Percentiles rank a stretch among this genome's conserved stretches.
Conservation (phyloP, 23 tunicate genomes). For the Clavelina lepadiformis region DNA sequence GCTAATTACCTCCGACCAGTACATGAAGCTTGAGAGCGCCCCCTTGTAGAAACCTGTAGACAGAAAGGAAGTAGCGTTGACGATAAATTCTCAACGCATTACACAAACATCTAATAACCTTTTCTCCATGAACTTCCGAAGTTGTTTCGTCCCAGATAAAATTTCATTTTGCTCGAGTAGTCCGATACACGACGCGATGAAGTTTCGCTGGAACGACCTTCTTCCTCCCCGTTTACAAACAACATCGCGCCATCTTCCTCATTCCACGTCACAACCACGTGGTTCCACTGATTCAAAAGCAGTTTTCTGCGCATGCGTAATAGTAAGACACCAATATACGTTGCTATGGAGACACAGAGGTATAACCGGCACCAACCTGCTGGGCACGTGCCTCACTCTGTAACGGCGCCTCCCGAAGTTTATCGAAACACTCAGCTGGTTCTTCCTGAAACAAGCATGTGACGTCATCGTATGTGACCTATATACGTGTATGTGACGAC, state of each 20-base stretch:
- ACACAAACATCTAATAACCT: too few species aligned
- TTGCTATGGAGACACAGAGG: background rate
- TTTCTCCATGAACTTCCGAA: background rate
- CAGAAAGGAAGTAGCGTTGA: too few species aligned
- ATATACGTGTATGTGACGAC: too few species aligned
- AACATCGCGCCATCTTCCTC: background rate
- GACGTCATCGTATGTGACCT: too few species aligned
- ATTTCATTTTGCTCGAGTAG: background rate
- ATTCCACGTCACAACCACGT: slow-evolving; percentile 24
- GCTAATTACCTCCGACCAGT: slow-evolving; percentile 3
- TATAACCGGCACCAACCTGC: background rate
- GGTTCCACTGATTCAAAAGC: slow-evolving; percentile 15
- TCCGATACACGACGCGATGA: background rate
- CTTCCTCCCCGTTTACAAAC: slow-evolving; percentile 6
- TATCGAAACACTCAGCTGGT: background rate
- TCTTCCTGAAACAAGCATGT: slow-evolving; percentile 8
- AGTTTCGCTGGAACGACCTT: background rate
- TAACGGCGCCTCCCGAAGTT: background rate
- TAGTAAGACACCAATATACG: background rate
- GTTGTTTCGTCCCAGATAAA: slow-evolving; percentile 1
- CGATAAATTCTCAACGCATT: too few species aligned
- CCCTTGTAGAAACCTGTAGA: slow-evolving; percentile 15
- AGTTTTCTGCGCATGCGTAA: background rate
- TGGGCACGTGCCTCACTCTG: background rate
- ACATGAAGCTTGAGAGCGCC: slow-evolving; percentile 3